Base-by-base conservation (phyloP, 2,797 vertebrate genomes). In the Oophaga sylvatica region DNA sequence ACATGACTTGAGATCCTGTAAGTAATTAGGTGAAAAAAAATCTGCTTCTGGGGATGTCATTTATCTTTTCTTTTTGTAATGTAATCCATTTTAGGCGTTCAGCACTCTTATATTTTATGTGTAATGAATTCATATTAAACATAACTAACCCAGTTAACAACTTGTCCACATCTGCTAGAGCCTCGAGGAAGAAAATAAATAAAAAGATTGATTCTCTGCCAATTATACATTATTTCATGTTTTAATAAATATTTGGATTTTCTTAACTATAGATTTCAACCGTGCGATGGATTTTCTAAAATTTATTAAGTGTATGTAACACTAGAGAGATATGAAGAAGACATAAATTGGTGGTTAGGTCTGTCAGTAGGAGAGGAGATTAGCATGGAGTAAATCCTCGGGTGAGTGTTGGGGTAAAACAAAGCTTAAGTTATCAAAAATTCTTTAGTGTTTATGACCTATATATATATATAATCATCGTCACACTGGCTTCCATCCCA, bases 231-330 rank as follows among this genome's bases (percentile, higher is more conserved):
- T 85, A 85, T 89, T 85, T 82, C 48, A 85, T 81, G 73, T 77
- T 81, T 60, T 78, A 82, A 31, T 89, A 89, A 89, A 89, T 89
- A 89, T 89, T 89, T 89, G 70, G 83, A 77, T 85, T 89, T 81
- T 68, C 31, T 26, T 31, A 71, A 77, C 83, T 88, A 85, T 73
- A 81, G 60, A 88, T 85, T 82, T 85, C 70, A 89, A 86, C 53
- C 29, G 60, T 65, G 35, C 53, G 71, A 77, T 48, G 70, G 78
- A 60, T 81, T 85, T 76, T 45, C 26, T 1, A 59, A 60, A 88
- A 89, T 82, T 62, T 86, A 85, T 89, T 76, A 86, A 86, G 87
- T 89, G 87, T 86, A 85, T 68, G 70, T 56, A 60, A 78, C 83
- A 67, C 70, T 70, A n/a, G 71, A 59, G 68, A 16, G 19, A 56